Evolutionary conservation across 2,797 vertebrate species (phyloP).

Genomic region (Neopelma chrysocephalum): DNA sequence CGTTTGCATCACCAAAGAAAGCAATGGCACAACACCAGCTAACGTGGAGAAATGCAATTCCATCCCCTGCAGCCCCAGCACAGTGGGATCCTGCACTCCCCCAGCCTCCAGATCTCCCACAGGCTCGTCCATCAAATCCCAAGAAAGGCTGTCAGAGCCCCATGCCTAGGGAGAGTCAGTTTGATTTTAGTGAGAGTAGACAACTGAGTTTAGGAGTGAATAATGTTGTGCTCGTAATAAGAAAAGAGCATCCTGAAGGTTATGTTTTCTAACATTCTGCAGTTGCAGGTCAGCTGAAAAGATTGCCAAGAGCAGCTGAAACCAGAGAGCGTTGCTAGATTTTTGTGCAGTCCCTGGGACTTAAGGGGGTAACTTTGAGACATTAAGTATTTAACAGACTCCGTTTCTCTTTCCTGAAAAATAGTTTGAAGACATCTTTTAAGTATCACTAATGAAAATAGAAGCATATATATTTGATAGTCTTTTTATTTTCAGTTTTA

Average conservation of each 20-base stretch:
- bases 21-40: accelerated
- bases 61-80: not conserved
- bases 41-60: not conserved
- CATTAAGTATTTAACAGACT: not conserved
- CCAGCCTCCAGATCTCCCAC: not conserved
- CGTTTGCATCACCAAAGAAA: not conserved
- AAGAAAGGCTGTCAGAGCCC: not conserved
- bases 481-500: not conserved
- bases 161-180: not conserved
- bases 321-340: not conserved
- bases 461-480: not conserved
- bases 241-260: not conserved
- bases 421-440: not conserved
- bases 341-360: not conserved
- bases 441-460: not conserved
- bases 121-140: not conserved
- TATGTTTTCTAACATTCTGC: not conserved
- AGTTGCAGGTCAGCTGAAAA: slow-evolving; percentile 8
- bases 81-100: not conserved
- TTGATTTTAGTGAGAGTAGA: not conserved
- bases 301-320: slow-evolving; percentile 13
- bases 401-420: not conserved
- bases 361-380: not conserved
- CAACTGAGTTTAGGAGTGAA: slow-evolving; percentile 14
- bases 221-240: not conserved